Base-by-base conservation (phyloP, 2,888 invertebrate species). In the Melanostoma mellinum region DNA sequence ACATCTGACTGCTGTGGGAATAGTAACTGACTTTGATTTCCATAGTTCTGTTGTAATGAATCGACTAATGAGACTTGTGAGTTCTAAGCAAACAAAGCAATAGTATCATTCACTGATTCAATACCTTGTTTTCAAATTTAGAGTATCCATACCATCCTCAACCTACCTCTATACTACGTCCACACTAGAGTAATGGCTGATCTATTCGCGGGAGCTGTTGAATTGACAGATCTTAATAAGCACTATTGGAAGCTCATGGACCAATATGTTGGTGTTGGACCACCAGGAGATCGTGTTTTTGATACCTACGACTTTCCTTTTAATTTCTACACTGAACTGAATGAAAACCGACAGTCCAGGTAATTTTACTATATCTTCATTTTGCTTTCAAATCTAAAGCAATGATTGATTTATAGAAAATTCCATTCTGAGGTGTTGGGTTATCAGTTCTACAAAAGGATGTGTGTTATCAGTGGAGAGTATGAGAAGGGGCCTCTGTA, bases 351-450 rank as follows among this genome's bases (percentile, higher is more conserved):
- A 46, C 60, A 60, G 8, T 44, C 44, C 4, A 46, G 35, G 60
- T 60, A 8, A 20, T 32, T 52, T 52, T 3, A n/a, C 35, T 52
- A n/a, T n/a, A n/a, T n/a, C 20, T 20, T 20, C 20, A 20, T 20
- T 9, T 4, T 35, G 2, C 0, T 32, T 53, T n/a, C 52, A 3
- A 4, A 48, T 53, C 20, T 20, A 20, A 35, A 6, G 20, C 30
- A 48, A 38, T 5, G 2, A 8, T 3, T 6, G 3, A 2, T 3
- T n/a, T 40, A 0, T 32, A 94, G 95, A 87, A 95, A 95, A 90
- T 95, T 94, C 89, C 94, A 97, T 4, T 95, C 95, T 35, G 95
- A 93, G 89, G 93, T 97, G 38, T 91, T 97, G 40, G 97, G 97
- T 90, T 96, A 96, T 92, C 95, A 96, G 88, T 94, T 96, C 89